These are phyloP conservation scores for Oithona nana DNA, from an alignment of 2,888 invertebrate genomes.

Conservation along the genomic window DNA sequence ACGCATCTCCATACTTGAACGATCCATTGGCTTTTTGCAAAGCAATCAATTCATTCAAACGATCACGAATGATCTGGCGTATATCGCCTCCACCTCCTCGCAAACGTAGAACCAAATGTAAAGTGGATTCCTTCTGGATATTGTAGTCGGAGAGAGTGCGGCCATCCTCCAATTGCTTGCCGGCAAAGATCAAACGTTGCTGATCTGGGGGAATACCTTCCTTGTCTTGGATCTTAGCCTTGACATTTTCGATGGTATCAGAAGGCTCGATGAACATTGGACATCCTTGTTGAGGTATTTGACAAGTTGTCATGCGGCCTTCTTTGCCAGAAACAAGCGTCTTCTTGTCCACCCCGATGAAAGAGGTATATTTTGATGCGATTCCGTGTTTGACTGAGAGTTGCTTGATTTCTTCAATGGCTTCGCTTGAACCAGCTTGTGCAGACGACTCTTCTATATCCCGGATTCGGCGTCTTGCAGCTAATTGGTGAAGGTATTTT, in stretches of 20 bases:
- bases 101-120: too few relatives aligned
- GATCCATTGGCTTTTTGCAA: conserved; percentile 1
- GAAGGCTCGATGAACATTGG: too few relatives aligned
- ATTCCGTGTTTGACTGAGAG: background rate
- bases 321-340: background rate
- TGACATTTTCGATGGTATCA: too few relatives aligned
- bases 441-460: conserved; percentile 4
- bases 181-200: too few relatives aligned
- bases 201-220: too few relatives aligned
- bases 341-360: background rate
- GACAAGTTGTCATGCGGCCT: background rate
- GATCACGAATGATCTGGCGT: too few relatives aligned
- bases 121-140: too few relatives aligned
- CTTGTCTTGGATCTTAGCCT: too few relatives aligned
- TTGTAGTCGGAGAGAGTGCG: too few relatives aligned
- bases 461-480: conserved; percentile 18
- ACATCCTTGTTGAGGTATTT: background rate
- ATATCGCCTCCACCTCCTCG: too few relatives aligned
- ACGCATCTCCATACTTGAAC: background rate
- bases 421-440: background rate
- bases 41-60: background rate
- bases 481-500: conserved; percentile 14
- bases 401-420: background rate
- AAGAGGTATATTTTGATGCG: background rate
- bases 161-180: too few relatives aligned